Base-by-base conservation (phyloP, 2,113 vertebrate genomes). In the Empidonax alnorum region DNA sequence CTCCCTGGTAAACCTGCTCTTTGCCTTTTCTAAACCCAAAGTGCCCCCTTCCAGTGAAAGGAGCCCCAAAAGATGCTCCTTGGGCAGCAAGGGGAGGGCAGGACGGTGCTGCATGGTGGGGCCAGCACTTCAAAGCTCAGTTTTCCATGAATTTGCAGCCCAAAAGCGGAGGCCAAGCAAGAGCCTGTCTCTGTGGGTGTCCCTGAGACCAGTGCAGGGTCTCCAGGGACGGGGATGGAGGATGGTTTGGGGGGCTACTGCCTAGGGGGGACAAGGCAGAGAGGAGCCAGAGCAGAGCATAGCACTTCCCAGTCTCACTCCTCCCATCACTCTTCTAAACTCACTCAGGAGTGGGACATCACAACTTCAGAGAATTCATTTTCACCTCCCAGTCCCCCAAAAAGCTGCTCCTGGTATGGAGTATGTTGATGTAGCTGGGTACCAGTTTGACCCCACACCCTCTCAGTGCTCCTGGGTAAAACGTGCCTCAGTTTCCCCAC, bases 201-300 rank as follows among this genome's bases (percentile, higher is more conserved):
- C 42, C 50, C 73, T 4, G 3, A 9, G 67, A 62, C 17, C 46
- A 33, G 22, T 1, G 0, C 1, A 1, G 81, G 39, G 20, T 27
- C 35, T 52, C 37, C 0, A 0, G 7, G n/a, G 12, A 37, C 41
- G 62, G 30, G 52, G 30, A 62, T 13, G 35, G 42, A 61, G 16
- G 33, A 24, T 69, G 37, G 22, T 58, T 56, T 6, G 28, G 14
- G 28, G 31, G 7, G 22, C n/a, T 79, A 39, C 33, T 92, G 35
- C 33, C 30, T 19, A 12, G 0, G 0, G 8, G 3, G 21, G 9
- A 37, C 13, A 24, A 28, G 56, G 39, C 14, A 47, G 24, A n/a
- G 30, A 83, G 56, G 12, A 78, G 35, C 10, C 37, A 42, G 55
- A 20, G 24, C 35, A 85, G 23, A 49, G 23, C 6, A 42, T 9